These are phyloP conservation scores for Rhagologus leucostigma DNA, from an alignment of 2,113 vertebrate species.

Conservation along the genomic window DNA sequence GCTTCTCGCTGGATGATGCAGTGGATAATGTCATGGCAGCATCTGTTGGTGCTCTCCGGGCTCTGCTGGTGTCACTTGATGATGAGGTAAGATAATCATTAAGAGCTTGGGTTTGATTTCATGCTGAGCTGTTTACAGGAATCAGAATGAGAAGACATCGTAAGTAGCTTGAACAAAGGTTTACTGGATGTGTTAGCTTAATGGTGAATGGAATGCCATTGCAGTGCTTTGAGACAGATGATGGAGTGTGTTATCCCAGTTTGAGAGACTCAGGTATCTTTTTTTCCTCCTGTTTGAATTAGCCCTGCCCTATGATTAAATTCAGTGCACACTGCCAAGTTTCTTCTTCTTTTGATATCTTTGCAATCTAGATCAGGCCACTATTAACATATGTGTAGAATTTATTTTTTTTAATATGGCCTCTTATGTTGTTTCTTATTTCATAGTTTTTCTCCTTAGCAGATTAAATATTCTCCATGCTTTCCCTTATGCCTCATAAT, in stretches of 20 bases:
- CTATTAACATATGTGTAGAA: neutral
- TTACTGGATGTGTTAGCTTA: neutral
- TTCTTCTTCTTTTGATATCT: neutral
- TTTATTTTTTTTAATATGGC: neutral
- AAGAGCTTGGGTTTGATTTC: neutral
- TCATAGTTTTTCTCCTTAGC: neutral
- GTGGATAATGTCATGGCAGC: constrained; percentile 87
- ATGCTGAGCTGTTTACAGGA: neutral
- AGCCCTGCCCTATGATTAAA: neutral
- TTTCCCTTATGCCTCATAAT: neutral
- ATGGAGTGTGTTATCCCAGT: neutral
- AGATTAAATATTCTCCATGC: neutral
- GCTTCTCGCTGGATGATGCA: constrained; percentile 88
- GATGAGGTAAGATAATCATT: constrained; percentile 81
- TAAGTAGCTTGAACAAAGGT: neutral
- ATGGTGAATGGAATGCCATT: neutral
- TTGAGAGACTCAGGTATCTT: neutral
- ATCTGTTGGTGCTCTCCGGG: constrained; percentile 78
- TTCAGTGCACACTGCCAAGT: neutral
- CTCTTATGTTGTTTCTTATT: neutral
- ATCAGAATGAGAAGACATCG: neutral
- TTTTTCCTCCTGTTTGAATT: neutral
- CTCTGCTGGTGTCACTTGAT: constrained; percentile 82
- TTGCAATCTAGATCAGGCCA: neutral
- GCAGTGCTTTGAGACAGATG: neutral